Evolutionary conservation across 30 jellyfish, hydroid and myxozoan genomes (phyloP), one percentile per base, ranked within the genome.

Genomic region (Morbakka virulenta): DNA sequence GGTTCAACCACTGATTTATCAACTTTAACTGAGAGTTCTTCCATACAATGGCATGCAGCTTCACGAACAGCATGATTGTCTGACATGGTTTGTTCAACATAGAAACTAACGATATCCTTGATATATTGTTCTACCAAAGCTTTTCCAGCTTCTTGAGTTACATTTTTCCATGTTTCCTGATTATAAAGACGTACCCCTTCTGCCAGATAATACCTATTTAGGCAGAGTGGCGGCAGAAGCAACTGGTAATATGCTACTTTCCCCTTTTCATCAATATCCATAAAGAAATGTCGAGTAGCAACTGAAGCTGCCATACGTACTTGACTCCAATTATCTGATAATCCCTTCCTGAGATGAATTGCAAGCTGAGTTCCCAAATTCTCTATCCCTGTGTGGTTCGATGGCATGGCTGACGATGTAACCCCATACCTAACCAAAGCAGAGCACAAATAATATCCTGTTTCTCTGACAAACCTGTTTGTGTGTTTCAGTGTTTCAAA

Each of bases 31-130:
- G 98, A 95, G 4, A 93, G 74, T 64, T 93, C 99, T 28, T 95
- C 95, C 99, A 93, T 86, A 80, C 99, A 93, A 79, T 93, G 99
- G 68, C 99, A 93, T 14, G 99, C 97, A 33, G 99, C 99, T 72
- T 93, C 99, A 64, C 99, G 76, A 13, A 93, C 99, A 1, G 99
- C 99, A 64, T 93, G 99, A 64, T 93, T 93, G 67, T 93, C 99
- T 13, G 96, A 81, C 20, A 53, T 50, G 51, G 99, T 88, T 78
- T 93, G 99, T 26, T 74, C 29, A 0, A 93, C 52, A 74, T 93
- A 87, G 50, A 93, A 93, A 29, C 41, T 86, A 51, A 87, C 96
- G 28, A 87, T 61, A 9, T 81, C 95, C 12, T 32, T 67, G 31
- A 93, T 64, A 69, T 74, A 63, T 35, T 51, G 72, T 61, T 79